Conservation (phyloP, 2,797 vertebrate genomes). For the Poecile montanus region DNA sequence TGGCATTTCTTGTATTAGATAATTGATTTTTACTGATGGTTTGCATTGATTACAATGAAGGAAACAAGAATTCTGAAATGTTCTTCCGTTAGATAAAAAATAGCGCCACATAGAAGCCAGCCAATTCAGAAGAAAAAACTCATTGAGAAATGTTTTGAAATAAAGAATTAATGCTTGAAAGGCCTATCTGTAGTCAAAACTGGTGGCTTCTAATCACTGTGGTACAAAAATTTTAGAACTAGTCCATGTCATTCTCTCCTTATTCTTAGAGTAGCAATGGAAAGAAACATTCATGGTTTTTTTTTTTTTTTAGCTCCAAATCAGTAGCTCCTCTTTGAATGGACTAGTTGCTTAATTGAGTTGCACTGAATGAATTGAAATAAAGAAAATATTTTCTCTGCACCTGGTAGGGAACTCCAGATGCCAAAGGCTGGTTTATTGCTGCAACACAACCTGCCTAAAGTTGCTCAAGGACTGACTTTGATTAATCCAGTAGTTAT, state of each 20-base stretch:
- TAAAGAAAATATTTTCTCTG: constrained; percentile 30
- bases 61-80: constrained; percentile 8
- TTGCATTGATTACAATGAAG: constrained; percentile 16
- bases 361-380: constrained; percentile 9
- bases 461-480: neutral
- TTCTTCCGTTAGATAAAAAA: constrained; percentile 32
- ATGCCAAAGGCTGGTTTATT: neutral
- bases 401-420: neutral
- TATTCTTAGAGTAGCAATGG: neutral
- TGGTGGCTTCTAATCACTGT: neutral
- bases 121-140: constrained; percentile 57
- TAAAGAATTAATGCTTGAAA: constrained; percentile 54
- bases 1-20: constrained; percentile 45
- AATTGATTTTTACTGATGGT: constrained; percentile 51
- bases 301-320: neutral
- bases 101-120: neutral
- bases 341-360: neutral
- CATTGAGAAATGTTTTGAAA: constrained; percentile 57
- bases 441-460: neutral
- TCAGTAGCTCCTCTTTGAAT: constrained; percentile 5
- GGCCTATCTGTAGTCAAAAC: constrained; percentile 53
- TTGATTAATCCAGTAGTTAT: neutral
- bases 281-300: neutral
- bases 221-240: constrained; percentile 17
- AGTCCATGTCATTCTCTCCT: constrained; percentile 8